These are phyloP conservation scores for Gymnothorax javanicus DNA, from an alignment of 2,797 vertebrate genomes.

Conservation along the genomic window DNA sequence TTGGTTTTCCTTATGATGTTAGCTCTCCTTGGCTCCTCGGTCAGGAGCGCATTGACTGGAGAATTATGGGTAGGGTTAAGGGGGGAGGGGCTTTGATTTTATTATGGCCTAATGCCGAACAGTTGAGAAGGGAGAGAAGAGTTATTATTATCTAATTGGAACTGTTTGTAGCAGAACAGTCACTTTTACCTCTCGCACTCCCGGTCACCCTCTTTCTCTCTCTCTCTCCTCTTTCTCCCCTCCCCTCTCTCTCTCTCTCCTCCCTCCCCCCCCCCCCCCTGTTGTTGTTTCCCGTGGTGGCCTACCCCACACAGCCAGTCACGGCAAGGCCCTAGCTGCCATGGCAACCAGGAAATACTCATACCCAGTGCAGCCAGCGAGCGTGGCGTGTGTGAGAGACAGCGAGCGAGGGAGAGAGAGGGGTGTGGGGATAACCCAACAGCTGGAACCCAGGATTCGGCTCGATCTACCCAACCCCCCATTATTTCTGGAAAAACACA, in stretches of 20 bases:
- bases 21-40: neutral
- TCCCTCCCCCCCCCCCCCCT: slow-evolving; percentile 33
- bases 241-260: neutral
- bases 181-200: slow-evolving; percentile 37
- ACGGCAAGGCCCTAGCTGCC: slow-evolving; percentile 69
- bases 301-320: slow-evolving; percentile 67
- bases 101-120: neutral
- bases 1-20: neutral
- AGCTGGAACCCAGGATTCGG: slow-evolving; percentile 42
- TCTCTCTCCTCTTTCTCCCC: slow-evolving; percentile 64
- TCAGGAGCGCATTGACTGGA: neutral
- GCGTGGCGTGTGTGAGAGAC: slow-evolving; percentile 44
- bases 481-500: neutral
- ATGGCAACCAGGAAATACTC: slow-evolving; percentile 82
- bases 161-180: slow-evolving; percentile 44
- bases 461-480: neutral
- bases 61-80: neutral
- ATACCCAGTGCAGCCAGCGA: slow-evolving; percentile 58
- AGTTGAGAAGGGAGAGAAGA: neutral
- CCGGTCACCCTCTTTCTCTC: slow-evolving; percentile 30
- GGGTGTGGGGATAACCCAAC: slow-evolving; percentile 20
- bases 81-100: slow-evolving; percentile 29
- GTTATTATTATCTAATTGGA: slow-evolving; percentile 62
- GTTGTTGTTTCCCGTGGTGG: slow-evolving; percentile 63
- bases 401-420: slow-evolving; percentile 50